A percentile compares a stretch with the other conserved stretches of the same genome.
Conservation (phyloP, 2,113 vertebrate genomes). For the Calyptommatus sinebrachiatus region DNA sequence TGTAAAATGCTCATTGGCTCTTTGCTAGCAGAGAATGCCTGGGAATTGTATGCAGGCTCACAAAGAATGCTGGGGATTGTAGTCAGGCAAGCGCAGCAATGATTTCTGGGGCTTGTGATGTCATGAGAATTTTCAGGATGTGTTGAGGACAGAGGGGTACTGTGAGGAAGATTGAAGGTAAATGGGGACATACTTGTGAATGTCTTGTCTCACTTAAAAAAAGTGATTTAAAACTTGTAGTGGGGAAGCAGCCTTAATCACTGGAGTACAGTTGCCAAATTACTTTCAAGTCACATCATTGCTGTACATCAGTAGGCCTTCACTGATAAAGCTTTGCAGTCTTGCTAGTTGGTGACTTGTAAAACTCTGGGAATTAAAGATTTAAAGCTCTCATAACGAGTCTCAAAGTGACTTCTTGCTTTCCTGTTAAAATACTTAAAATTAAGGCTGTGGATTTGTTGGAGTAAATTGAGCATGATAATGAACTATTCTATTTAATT, state of each 20-base stretch:
- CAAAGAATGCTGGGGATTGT: no score
- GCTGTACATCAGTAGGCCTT: background rate
- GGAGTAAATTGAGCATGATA: constrained; percentile 17
- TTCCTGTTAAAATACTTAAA: constrained; percentile 26
- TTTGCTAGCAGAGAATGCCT: no score
- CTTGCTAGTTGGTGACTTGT: constrained; percentile 1
- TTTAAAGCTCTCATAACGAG: constrained; percentile 7
- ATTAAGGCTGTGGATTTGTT: constrained; percentile 19
- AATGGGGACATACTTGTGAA: no score
- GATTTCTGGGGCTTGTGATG: no score
- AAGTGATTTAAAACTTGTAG: no score
- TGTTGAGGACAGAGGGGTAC: no score
- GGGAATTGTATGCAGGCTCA: no score
- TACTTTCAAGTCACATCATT: background rate
- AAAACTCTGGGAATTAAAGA: constrained; percentile 5
- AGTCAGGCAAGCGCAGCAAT: no score
- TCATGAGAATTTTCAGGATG: no score
- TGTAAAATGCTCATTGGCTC: no score
- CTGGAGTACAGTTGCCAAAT: background rate
- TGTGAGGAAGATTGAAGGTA: no score
- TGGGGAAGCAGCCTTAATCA: background rate
- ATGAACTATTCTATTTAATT: constrained; percentile 32
- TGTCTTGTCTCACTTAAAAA: no score
- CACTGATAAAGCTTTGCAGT: background rate
- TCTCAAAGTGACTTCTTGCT: constrained; percentile 8